A percentile compares a stretch with the other conserved stretches of the same genome.
Conservation (phyloP, 2,797 vertebrate species). For the Channallabes apus region DNA sequence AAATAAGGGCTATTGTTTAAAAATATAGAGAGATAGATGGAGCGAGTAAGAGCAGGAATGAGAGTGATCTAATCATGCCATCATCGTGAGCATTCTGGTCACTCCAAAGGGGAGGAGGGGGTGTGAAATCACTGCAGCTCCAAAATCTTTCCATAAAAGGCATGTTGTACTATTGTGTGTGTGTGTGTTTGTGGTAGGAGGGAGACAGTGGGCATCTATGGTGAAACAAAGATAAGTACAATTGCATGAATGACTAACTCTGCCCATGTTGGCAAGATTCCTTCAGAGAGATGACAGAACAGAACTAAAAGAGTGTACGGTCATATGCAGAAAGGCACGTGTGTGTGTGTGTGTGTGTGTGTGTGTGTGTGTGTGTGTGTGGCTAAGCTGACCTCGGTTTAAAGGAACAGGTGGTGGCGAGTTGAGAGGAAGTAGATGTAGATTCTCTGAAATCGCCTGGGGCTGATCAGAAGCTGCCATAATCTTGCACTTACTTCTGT, state of each 20-base stretch:
- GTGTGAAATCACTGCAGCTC: slow-evolving; percentile 30
- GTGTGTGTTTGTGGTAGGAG: background rate
- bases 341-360: slow-evolving; percentile 5
- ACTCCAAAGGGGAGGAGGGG: background rate
- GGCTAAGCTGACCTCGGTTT: background rate
- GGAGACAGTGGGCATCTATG: slow-evolving; percentile 26
- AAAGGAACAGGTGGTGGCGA: slow-evolving; percentile 11
- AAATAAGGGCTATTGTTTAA: slow-evolving; percentile 30
- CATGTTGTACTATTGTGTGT: slow-evolving; percentile 20
- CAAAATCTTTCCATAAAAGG: slow-evolving; percentile 43
- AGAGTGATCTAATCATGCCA: slow-evolving; percentile 60
- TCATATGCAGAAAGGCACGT: background rate
- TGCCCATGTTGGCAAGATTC: slow-evolving; percentile 9
- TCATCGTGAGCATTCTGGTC: slow-evolving; percentile 25
- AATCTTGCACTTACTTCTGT: slow-evolving; percentile 29
- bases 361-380: background rate
- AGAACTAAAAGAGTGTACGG: background rate
- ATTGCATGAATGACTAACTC: slow-evolving; percentile 21
- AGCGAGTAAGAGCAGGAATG: background rate
- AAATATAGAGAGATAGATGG: background rate
- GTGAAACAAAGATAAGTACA: background rate
- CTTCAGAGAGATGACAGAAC: background rate
- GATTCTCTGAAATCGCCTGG: slow-evolving; percentile 34
- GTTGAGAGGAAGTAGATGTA: slow-evolving; percentile 35
- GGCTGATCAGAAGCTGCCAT: slow-evolving; percentile 46